Base-by-base conservation (phyloP, 2,888 invertebrate genomes). In the Rhodophaea formosa region DNA sequence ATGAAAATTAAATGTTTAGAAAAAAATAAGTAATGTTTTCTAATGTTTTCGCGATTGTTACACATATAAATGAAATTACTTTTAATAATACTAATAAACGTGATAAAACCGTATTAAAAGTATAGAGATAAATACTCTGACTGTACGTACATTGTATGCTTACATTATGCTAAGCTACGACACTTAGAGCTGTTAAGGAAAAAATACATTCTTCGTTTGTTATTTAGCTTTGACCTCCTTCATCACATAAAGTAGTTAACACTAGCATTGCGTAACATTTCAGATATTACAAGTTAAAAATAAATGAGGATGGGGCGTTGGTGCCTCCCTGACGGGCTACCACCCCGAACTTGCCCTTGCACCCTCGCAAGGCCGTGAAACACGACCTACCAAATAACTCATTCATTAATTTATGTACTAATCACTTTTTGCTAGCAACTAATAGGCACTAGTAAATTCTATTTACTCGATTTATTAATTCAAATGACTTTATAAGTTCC, bases 341-440 rank as follows among this genome's bases (percentile, higher is more conserved):
- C 60, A 55, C 63, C 64, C 61, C 59, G 56, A 60, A 55, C 66
- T 66, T 68, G 63, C 57, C 65, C 69, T 70, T 69, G 65, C 63
- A 10, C 53, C 62, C 61, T 39, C 56, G 53, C 53, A 54, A 60
- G 60, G 60, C 62, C 60, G 51, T 58, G 54, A 61, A 64, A 59
- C 55, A 53, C 51, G 52, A 62, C 63, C 54, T 61, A 53, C 57
- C 55, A 47, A 62, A 59, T 52, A 59, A 53, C 59, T 44, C 15
- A 35, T 17, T 35, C 17, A n/a, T 32, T 54, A 17, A 15, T 46
- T 55, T 35, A 35, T 45, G 30, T 44, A 44, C 10, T 54, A 12
- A 54, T 32, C 43, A 30, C 15, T 8, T 16, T 43, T 15, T 29
- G 29, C n/a, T 14, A 53, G 10, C 2, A 15, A n/a, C 30, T 29